These are phyloP conservation scores for Caerostris darwini DNA, from an alignment of 1,140 invertebrate genomes.

Conservation along the genomic window DNA sequence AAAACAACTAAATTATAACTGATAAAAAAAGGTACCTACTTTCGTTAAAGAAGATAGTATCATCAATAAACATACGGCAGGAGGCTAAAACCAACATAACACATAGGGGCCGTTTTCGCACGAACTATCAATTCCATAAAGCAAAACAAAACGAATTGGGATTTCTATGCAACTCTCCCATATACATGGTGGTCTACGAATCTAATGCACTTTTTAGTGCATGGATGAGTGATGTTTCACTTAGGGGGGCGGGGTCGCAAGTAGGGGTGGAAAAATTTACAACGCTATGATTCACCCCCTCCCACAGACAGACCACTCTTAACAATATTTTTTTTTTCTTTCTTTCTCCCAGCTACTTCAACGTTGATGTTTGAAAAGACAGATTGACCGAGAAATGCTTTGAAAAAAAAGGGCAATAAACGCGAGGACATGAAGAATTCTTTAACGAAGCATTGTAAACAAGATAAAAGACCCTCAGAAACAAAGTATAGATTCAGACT, in stretches of 20 bases:
- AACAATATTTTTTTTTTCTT: conserved; percentile 34
- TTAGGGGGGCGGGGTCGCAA: conserved; percentile 34
- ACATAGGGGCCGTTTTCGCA: too few relatives aligned
- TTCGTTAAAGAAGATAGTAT: neutral
- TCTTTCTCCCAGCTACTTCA: neutral
- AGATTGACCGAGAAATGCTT: neutral
- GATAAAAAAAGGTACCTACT: neutral
- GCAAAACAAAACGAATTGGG: conserved; percentile 9
- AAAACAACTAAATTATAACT: too few relatives aligned
- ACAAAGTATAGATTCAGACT: neutral
- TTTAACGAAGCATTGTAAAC: neutral
- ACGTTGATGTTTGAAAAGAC: neutral
- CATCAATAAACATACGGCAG: neutral
- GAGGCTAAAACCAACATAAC: neutral
- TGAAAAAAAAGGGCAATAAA: neutral
- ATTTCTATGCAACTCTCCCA: neutral
- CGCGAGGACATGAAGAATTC: neutral
- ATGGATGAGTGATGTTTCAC: conserved; percentile 54
- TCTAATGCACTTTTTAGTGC: conserved; percentile 48
- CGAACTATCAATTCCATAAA: conserved; percentile 6
- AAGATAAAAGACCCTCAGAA: neutral
- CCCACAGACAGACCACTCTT: neutral
- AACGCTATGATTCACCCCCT: conserved; percentile 64
- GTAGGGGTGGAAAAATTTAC: conserved; percentile 58
- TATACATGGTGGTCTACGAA: conserved; percentile 37